Base-by-base conservation (phyloP, 2,888 invertebrate species). In the Cistogaster globosa region DNA sequence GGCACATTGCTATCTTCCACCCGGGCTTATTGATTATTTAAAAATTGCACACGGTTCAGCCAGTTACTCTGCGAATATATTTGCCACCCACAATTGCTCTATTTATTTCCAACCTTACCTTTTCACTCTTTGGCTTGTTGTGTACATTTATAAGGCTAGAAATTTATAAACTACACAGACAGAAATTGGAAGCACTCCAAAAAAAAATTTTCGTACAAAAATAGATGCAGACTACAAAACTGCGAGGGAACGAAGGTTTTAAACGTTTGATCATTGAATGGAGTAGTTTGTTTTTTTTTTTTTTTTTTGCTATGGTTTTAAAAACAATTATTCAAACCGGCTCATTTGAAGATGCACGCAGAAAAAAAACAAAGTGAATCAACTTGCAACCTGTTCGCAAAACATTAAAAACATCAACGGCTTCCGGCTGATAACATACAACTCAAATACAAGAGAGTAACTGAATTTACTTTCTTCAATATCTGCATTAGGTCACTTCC, bases 401-500 rank as follows among this genome's bases (percentile, higher is more conserved):
- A 48, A 68, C 63, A 68, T 69, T 38, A 69, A 74, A 48, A 72
- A 84, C 77, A 78, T 69, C 77, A 78, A 78, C 48, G 78, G 83
- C 83, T 86, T 84, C 81, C 81, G 81, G 79, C 82, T 69, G 80
- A 83, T 72, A 89, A 90, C 89, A 88, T 87, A 88, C 89, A 88
- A 88, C 89, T 86, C 87, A 89, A 90, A 90, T 90, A 89, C 90
- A 90, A 88, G 90, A 88, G 89, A 91, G 89, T 91, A 90, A 91
- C 91, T 91, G 90, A 90, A 90, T 90, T 90, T 88, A 88, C 89
- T 89, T 90, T 89, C 88, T 86, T 87, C 88, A 88, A 88, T 89
- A 91, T 90, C 91, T 90, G 90, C 91, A 89, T 89, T 90, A 86
- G 90, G 90, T 90, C 91, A 90, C 90, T 90, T 90, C 90, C 88